Conservation (phyloP, 2,797 vertebrate genomes). For the Scolopax bukidnonensis region DNA sequence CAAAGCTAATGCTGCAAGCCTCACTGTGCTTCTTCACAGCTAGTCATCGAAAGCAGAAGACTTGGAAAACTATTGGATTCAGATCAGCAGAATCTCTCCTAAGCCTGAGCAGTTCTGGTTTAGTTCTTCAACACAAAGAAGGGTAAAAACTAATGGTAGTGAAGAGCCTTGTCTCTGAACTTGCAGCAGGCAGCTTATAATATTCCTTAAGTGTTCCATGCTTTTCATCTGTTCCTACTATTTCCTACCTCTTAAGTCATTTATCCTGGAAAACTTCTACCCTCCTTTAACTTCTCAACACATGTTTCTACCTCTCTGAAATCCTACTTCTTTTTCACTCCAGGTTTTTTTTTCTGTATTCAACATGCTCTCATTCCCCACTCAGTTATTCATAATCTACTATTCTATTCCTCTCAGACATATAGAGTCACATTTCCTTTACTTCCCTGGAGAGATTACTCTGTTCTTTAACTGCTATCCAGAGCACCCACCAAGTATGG, state of each 20-base stretch:
- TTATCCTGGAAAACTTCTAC: background rate
- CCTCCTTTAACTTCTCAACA: background rate
- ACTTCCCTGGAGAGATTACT: background rate
- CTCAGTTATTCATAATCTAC: background rate
- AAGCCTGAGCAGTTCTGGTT: background rate
- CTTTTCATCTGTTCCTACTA: fast-evolving
- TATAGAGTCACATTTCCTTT: background rate
- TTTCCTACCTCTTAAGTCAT: background rate
- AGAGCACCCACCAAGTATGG: background rate
- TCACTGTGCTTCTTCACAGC: background rate
- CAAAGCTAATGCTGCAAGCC: background rate
- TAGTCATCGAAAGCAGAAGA: background rate
- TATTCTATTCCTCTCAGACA: background rate
- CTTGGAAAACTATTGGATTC: background rate
- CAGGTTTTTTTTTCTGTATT: background rate
- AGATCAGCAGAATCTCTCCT: background rate
- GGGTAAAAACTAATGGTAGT: background rate
- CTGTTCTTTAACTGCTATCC: background rate
- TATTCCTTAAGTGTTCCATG: fast-evolving
- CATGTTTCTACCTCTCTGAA: background rate
- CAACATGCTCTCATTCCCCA: background rate
- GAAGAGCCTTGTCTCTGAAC: background rate
- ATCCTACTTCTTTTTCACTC: background rate
- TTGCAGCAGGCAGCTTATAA: background rate
- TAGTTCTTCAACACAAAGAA: background rate